These are phyloP conservation scores for Sinocyclocheilus anshuiensis DNA, from an alignment of 2,113 vertebrate species.

Conservation along the genomic window DNA sequence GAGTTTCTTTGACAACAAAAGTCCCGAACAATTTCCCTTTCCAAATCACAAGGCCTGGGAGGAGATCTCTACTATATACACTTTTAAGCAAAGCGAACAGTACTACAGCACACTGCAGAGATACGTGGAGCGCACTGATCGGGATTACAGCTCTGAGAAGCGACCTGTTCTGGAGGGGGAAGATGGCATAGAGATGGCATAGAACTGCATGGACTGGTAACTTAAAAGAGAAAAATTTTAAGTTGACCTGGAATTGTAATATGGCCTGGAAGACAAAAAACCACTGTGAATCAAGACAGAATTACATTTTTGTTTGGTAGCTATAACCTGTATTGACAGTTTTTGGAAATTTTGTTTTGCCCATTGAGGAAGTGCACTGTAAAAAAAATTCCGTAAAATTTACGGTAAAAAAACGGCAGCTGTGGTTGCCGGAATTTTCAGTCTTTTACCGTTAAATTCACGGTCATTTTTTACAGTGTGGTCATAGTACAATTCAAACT, in stretches of 20 bases:
- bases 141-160: slow-evolving; percentile 66
- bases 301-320: background rate
- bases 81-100: slow-evolving; percentile 70
- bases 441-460: too few relatives aligned
- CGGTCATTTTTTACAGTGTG: too few relatives aligned
- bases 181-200: slow-evolving; percentile 27
- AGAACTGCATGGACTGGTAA: background rate
- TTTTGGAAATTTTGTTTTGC: background rate
- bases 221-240: background rate
- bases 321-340: background rate
- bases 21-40: slow-evolving; percentile 66
- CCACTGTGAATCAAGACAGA: background rate
- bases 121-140: slow-evolving; percentile 71
- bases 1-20: slow-evolving; percentile 77
- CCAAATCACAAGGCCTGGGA: slow-evolving; percentile 78
- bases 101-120: slow-evolving; percentile 78
- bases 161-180: background rate
- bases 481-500: background rate
- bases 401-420: too few relatives aligned
- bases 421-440: too few relatives aligned
- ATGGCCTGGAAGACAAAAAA: background rate
- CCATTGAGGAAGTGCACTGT: background rate
- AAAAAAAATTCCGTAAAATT: too few relatives aligned
- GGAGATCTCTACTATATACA: slow-evolving; percentile 72
- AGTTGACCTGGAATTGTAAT: background rate